Percentiles rank a stretch among this genome's conserved stretches.
Evolutionary conservation across 2,888 invertebrate genomes (phyloP).

Genomic region (Gisinianus flammeolus): DNA sequence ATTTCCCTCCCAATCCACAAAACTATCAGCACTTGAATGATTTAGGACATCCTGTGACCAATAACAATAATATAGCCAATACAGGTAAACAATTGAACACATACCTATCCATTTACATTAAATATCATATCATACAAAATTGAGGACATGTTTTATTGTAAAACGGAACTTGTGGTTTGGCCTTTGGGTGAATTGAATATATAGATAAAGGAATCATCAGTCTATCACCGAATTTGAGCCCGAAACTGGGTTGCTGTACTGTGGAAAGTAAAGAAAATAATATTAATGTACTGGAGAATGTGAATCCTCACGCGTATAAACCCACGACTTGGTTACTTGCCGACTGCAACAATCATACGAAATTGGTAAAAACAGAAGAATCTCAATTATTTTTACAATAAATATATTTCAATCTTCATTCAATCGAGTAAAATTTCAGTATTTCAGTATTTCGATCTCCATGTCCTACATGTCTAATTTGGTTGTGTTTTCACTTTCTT

Average conservation of each 20-base stretch:
- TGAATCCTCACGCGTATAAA: conserved; percentile 29
- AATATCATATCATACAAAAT: no score
- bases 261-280: not conserved
- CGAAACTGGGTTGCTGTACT: conserved; percentile 1
- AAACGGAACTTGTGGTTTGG: no score
- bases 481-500: conserved; percentile 1
- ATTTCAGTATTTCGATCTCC: no score
- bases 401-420: not conserved
- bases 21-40: not conserved
- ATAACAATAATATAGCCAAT: conserved; percentile 13
- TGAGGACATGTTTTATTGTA: no score
- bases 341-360: conserved; percentile 41
- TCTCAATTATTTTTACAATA: no score
- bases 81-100: not conserved
- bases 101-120: no score
- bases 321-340: conserved; percentile 54
- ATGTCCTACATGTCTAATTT: not conserved
- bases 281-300: conserved; percentile 17
- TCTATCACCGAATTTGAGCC: not conserved
- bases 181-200: no score
- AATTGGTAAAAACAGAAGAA: conserved; percentile 11
- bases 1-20: not conserved
- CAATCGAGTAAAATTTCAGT: no score
- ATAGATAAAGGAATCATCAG: conserved; percentile 1
- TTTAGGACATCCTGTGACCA: not conserved